A percentile compares a stretch with the other conserved stretches of the same genome.
Evolutionary conservation across 2,113 vertebrate species (phyloP).

Genomic region (Pampusana beccarii): DNA sequence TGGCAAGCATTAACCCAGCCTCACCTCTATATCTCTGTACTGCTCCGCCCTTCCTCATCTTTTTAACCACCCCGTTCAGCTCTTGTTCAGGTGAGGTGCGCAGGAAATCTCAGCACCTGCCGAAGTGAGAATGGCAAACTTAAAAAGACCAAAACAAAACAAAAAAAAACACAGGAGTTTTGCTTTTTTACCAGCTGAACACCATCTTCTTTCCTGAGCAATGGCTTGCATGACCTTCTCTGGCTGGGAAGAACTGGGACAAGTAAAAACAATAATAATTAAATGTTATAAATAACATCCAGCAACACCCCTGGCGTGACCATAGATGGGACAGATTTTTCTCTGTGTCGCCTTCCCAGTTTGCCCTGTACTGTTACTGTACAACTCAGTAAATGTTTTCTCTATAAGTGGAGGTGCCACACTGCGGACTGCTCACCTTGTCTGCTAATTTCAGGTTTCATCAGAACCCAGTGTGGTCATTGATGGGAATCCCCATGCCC

Average conservation of each 20-base stretch:
- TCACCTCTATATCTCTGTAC: not conserved
- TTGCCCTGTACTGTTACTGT: not conserved
- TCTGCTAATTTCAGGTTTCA: not conserved
- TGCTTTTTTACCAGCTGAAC: not conserved
- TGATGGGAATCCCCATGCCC: accelerated
- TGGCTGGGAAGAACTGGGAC: not conserved
- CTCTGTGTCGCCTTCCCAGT: not conserved
- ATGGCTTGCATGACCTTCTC: not conserved
- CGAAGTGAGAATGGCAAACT: not conserved
- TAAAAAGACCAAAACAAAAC: not conserved
- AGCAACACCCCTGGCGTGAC: not conserved
- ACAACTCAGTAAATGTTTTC: not conserved
- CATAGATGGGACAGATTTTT: not conserved
- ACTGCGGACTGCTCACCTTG: not conserved
- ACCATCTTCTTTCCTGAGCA: not conserved
- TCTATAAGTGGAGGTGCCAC: not conserved
- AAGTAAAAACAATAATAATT: slow-evolving; percentile 26
- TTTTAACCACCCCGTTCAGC: not conserved
- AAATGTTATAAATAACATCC: not conserved
- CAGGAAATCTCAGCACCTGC: not conserved
- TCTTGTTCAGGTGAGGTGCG: not conserved
- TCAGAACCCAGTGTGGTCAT: not conserved
- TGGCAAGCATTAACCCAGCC: not conserved
- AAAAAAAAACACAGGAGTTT: not conserved
- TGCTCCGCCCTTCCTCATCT: not conserved